Base-by-base conservation (phyloP, 2,888 invertebrate species). In the Smittia sp. region DNA sequence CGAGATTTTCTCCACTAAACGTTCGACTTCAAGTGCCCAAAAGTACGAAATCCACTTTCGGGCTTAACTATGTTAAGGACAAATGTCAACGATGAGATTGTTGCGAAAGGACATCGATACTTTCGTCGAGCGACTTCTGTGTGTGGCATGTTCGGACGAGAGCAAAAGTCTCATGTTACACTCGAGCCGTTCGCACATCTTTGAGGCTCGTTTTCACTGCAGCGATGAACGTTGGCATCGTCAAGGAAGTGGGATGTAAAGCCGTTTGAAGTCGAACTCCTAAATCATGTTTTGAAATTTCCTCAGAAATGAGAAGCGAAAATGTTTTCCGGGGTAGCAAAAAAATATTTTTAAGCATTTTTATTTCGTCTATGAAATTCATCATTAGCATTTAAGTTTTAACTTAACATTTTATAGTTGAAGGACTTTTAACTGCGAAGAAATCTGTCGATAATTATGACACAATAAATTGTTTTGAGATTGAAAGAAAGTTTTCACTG, bases 201-300 rank as follows among this genome's bases (percentile, higher is more conserved):
- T 24, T 24, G 63, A n/a, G 20, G 63, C 27, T 20, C 9, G 11
- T 54, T 69, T 25, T 27, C 25, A 18, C 41, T 54, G 15, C 11
- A 38, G n/a, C n/a, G 9, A 68, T 24, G 22, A 7, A 62, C 9
- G 27, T 27, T 63, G 25, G 24, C 63, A 27, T 62, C 62, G 15
- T 62, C 22, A 58, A 72, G 72, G 72, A 72, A 72, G 72, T 72
- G 72, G 62, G 72, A 32, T 72, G 62, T 67, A 41, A n/a, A 46
- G 13, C 20, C 20, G 9, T 62, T 11, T 62, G 20, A 20, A 62
- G 62, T 20, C 3, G 13, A 18, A 52, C 18, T 52, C n/a, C 1
- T 67, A 62, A 22, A 62, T n/a, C 46, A 62, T 62, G 11, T 62
- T 62, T 62, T 13, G 2, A n/a, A 3, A 62, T 7, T 62, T 62